A percentile compares a stretch with the other conserved stretches of the same genome.
Evolutionary conservation across 2,113 vertebrate genomes (phyloP).

Genomic region (Nyctereutes procyonoides): DNA sequence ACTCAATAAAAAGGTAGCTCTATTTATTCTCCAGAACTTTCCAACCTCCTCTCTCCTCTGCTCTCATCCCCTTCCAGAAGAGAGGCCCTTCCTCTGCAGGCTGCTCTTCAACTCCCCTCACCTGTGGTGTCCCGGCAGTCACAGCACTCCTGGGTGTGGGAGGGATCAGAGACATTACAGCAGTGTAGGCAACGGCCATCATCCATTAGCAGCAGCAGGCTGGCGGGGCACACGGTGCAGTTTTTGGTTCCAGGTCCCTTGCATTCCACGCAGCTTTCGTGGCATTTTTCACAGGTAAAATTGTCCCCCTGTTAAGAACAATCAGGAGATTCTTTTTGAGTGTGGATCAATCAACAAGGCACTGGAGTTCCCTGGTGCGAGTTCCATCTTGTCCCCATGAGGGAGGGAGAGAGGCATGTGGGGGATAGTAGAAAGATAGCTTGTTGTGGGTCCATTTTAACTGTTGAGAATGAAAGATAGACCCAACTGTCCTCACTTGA

Average conservation of each 20-base stretch:
- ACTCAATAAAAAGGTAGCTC: neutral
- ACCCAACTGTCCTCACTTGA: neutral
- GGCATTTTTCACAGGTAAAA: slow-evolving; percentile 89
- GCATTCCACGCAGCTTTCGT: slow-evolving; percentile 92
- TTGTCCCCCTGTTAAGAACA: slow-evolving; percentile 72
- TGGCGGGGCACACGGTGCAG: slow-evolving; percentile 91
- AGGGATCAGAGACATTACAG: slow-evolving; percentile 79
- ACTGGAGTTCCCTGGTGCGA: neutral
- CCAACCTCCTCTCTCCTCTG: neutral
- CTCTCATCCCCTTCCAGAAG: neutral
- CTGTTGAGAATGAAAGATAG: neutral
- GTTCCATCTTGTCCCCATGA: neutral
- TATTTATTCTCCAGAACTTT: neutral
- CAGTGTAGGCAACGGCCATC: slow-evolving; percentile 93
- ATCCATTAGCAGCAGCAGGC: slow-evolving; percentile 86
- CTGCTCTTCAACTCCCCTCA: slow-evolving; percentile 74
- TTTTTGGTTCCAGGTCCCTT: slow-evolving; percentile 89
- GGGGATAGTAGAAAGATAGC: neutral
- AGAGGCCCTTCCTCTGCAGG: neutral
- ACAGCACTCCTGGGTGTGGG: slow-evolving; percentile 89
- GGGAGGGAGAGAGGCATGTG: accelerated
- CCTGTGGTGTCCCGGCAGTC: slow-evolving; percentile 88
- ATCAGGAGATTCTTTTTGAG: slow-evolving; percentile 53
- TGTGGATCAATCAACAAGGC: neutral
- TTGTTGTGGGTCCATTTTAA: neutral